Base-by-base conservation (phyloP, 2,888 invertebrate genomes). In the Mechanitis messenoides region DNA sequence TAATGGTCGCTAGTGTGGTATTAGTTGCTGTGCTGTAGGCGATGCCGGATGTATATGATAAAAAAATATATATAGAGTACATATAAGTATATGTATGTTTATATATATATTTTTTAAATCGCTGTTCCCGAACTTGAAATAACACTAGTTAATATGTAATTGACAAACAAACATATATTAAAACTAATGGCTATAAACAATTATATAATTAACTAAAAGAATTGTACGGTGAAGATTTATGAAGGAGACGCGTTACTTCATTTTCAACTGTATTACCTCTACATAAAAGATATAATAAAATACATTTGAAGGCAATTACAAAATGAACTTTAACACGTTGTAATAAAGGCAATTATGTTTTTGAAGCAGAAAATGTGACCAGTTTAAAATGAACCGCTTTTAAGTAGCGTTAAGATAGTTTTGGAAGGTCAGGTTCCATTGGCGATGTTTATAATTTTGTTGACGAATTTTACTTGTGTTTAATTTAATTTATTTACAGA, bases 21-120 rank as follows among this genome's bases (percentile, higher is more conserved):
- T 74, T 74, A 73, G 66, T 68, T 42, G 9, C 64, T 65, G 64
- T 69, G 42, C 42, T 69, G 68, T 62, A 62, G 56, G 57, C 58
- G 63, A 67, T 67, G 66, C 69, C 63, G 7, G 42, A 42, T 42
- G 42, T 42, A 42, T 9, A 11, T 7, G 42, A 9, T 42, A 5
- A 35, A 5, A 2, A 35, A 35, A 35, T 2, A 35, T 35, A 35
- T 35, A 35, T 35, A 35, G 3, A 5, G 6, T 35, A 35, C 35
- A 3, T 35, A 35, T 35, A 6, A 5, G 6, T 2, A 35, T 35
- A 35, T 20, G 20, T 20, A 20, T 20, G 35, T 35, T 35, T 35
- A 35, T 5, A 35, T 5, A 35, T 5, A 35, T 3, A 5, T 35
- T 5, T 6, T 35, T 35, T 5, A 35, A 35, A 35, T 35, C 35